Conservation (phyloP, 2,888 invertebrate genomes). For the Trichacis sp. region DNA sequence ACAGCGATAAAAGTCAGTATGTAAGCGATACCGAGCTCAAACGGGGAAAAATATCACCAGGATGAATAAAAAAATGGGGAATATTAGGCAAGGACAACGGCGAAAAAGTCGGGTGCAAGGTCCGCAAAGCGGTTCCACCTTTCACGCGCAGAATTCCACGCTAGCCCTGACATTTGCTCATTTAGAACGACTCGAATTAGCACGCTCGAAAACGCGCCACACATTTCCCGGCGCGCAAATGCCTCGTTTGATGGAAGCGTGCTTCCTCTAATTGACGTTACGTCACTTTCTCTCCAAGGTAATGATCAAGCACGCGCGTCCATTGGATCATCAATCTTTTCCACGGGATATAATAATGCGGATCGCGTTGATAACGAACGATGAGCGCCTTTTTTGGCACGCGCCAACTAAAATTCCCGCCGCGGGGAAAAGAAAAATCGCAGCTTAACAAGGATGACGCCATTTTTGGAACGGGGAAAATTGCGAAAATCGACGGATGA, state of each 20-base stretch:
- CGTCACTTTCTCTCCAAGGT: conserved; percentile 49
- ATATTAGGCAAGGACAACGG: conserved; percentile 2
- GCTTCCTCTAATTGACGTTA: conserved; percentile 45
- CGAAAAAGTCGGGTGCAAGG: conserved; percentile 48
- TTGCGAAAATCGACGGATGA: background rate
- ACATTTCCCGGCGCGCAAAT: conserved; percentile 18
- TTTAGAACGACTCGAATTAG: conserved; percentile 36
- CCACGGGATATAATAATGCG: conserved; percentile 18
- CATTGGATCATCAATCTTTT: conserved; percentile 22
- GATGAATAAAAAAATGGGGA: too few relatives aligned
- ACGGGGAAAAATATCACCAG: too few relatives aligned
- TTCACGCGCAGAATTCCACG: conserved; percentile 47
- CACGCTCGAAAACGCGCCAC: conserved; percentile 10
- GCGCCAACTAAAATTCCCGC: background rate
- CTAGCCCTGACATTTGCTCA: conserved; percentile 48
- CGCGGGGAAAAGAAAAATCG: background rate
- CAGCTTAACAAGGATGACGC: background rate
- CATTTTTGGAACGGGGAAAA: background rate
- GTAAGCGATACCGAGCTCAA: too few relatives aligned
- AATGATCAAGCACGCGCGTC: conserved; percentile 20
- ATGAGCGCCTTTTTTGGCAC: conserved; percentile 8
- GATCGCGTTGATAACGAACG: conserved; percentile 19
- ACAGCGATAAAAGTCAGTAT: too few relatives aligned
- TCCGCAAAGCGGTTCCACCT: conserved; percentile 44
- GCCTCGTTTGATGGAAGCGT: conserved; percentile 27